Evolutionary conservation across 2,888 invertebrate species (phyloP).

Genomic region (Coelinius sp.): DNA sequence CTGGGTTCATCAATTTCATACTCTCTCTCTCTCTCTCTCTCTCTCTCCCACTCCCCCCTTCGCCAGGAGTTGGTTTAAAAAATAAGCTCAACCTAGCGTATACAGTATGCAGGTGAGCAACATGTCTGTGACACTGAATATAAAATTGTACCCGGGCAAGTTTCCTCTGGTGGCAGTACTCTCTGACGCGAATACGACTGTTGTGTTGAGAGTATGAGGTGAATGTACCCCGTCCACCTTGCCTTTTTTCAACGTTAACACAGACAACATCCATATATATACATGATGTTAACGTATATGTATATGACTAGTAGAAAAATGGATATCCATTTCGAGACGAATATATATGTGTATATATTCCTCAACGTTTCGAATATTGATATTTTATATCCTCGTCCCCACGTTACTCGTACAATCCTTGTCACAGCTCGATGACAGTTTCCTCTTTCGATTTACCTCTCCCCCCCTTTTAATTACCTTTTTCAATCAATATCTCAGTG

Average conservation of each 20-base stretch:
- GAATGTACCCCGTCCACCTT: constrained; percentile 51
- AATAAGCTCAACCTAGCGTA: neutral
- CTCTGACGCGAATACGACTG: constrained; percentile 20
- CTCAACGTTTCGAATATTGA: neutral
- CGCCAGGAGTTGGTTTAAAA: too few relatives aligned
- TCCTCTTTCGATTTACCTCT: constrained; percentile 13
- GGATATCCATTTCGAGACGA: constrained; percentile 49
- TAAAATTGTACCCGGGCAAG: constrained; percentile 41
- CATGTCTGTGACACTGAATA: constrained; percentile 48
- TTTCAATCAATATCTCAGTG: neutral
- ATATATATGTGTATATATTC: constrained; percentile 7
- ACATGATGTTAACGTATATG: constrained; percentile 25
- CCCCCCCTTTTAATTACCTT: constrained; percentile 14
- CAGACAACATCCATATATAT: neutral
- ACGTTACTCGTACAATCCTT: constrained; percentile 10
- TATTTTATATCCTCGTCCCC: neutral
- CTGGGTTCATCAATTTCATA: too few relatives aligned
- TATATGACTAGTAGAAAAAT: constrained; percentile 44
- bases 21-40: too few relatives aligned
- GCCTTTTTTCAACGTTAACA: constrained; percentile 27
- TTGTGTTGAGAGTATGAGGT: constrained; percentile 40
- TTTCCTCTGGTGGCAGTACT: neutral
- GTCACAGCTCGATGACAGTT: constrained; percentile 25
- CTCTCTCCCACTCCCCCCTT: too few relatives aligned
- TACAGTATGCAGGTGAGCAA: constrained; percentile 26